These are phyloP conservation scores for Caenorhabditis sp. DNA, from an alignment of 2,888 invertebrate species.

Conservation along the genomic window DNA sequence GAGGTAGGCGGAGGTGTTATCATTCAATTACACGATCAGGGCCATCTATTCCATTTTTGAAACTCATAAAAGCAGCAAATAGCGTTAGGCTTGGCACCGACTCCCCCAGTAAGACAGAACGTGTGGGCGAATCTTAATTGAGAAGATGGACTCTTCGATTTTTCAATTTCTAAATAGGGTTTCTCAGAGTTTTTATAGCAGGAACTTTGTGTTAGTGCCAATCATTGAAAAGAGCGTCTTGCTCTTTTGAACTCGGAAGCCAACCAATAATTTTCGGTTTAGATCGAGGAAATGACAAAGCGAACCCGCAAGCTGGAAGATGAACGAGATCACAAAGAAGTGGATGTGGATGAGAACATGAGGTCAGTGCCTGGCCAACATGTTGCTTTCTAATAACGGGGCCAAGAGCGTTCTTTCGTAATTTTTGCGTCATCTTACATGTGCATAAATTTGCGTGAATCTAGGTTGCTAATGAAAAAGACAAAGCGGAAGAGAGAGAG, in stretches of 20 bases:
- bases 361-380: constrained; percentile 52
- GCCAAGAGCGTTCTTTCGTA: constrained; percentile 12
- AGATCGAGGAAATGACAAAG: constrained; percentile 81
- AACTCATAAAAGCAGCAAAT: no score
- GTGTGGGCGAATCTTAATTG: no score
- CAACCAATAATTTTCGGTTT: constrained; percentile 17
- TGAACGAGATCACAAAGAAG: constrained; percentile 84
- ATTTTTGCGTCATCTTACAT: constrained; percentile 23
- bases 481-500: constrained; percentile 19
- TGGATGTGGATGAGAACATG: constrained; percentile 64
- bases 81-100: no score
- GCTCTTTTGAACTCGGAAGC: not conserved
- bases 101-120: no score
- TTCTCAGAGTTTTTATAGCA: no score
- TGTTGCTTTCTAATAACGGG: not conserved
- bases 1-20: constrained; percentile 82
- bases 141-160: no score
- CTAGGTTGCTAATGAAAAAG: constrained; percentile 49
- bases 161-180: no score
- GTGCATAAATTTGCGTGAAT: constrained; percentile 39
- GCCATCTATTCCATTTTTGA: not conserved
- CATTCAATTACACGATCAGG: no score
- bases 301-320: constrained; percentile 87
- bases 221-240: no score
- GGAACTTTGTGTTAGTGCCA: no score